A percentile compares a stretch with the other conserved stretches of the same genome.
These are phyloP conservation scores for Branchipolynoe longqiensis DNA, from an alignment of 2,888 invertebrate genomes.

Conservation along the genomic window DNA sequence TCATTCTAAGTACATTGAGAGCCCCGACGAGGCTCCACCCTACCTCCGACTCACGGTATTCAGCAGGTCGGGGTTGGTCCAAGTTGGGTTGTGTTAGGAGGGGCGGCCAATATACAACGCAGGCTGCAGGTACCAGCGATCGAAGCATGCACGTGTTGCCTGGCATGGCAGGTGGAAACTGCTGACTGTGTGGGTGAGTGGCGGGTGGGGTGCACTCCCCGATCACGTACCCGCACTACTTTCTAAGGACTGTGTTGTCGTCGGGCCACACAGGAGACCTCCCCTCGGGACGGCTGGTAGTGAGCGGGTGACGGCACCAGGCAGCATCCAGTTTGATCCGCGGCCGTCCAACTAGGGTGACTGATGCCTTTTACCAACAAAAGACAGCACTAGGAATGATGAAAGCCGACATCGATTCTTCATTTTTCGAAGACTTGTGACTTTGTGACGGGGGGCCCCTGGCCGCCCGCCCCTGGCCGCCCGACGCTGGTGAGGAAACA, in stretches of 20 bases:
- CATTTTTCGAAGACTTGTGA: conserved; percentile 40
- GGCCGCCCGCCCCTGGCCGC: too few relatives aligned
- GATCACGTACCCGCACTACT: background rate
- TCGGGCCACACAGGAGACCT: background rate
- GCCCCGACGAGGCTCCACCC: background rate
- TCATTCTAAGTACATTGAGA: too few relatives aligned
- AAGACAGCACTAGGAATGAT: conserved; percentile 12
- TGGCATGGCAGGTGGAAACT: background rate
- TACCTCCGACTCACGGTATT: background rate
- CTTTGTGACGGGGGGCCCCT: too few relatives aligned
- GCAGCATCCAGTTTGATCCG: conserved; percentile 22
- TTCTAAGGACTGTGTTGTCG: conserved; percentile 24
- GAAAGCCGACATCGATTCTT: conserved; percentile 42
- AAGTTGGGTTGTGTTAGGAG: too few relatives aligned
- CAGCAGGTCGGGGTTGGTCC: background rate
- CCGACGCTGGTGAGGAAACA: too few relatives aligned
- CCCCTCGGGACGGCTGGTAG: background rate
- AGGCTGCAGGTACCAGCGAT: background rate
- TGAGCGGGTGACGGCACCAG: background rate
- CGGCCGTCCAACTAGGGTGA: conserved; percentile 7
- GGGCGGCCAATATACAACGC: background rate
- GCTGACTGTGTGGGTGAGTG: background rate
- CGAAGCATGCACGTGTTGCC: background rate
- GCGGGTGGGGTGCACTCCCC: background rate
- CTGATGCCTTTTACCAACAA: conserved; percentile 31